Conservation (phyloP, 2,888 invertebrate species). For the Cabera pusaria region DNA sequence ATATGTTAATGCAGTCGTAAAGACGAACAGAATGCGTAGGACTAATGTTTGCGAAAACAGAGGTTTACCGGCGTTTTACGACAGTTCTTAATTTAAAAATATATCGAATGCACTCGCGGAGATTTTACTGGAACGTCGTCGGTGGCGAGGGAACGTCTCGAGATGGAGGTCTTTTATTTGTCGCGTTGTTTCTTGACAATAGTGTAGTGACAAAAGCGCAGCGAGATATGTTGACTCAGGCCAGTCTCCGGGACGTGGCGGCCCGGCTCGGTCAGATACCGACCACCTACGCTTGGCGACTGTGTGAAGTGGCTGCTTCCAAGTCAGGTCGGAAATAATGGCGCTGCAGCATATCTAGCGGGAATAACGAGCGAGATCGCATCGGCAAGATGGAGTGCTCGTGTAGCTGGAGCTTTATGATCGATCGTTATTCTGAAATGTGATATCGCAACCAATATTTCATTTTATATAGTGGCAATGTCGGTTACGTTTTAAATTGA, state of each 20-base stretch:
- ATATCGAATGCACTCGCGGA: slow-evolving; percentile 30
- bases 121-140: slow-evolving; percentile 44
- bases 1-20: slow-evolving; percentile 54
- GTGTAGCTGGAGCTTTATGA: slow-evolving; percentile 41
- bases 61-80: slow-evolving; percentile 54
- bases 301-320: slow-evolving; percentile 40
- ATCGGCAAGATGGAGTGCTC: slow-evolving; percentile 44
- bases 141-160: slow-evolving; percentile 28
- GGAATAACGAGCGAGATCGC: slow-evolving; percentile 48
- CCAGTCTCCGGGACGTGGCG: slow-evolving; percentile 25
- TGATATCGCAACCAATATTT: slow-evolving; percentile 19
- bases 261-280: slow-evolving; percentile 36
- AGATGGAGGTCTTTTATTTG: slow-evolving; percentile 46
- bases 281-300: slow-evolving; percentile 66
- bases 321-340: slow-evolving; percentile 55
- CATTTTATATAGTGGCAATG: no score
- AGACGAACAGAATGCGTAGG: slow-evolving; percentile 39
- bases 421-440: slow-evolving; percentile 40
- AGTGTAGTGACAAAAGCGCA: slow-evolving; percentile 65
- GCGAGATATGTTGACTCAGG: slow-evolving; percentile 64
- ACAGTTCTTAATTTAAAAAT: slow-evolving; percentile 51
- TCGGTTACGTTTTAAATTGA: no score
- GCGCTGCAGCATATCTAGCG: slow-evolving; percentile 37
- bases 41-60: slow-evolving; percentile 54
- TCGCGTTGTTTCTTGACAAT: slow-evolving; percentile 52